Conservation (phyloP, 2,113 vertebrate genomes). For the Aegithalos caudatus region DNA sequence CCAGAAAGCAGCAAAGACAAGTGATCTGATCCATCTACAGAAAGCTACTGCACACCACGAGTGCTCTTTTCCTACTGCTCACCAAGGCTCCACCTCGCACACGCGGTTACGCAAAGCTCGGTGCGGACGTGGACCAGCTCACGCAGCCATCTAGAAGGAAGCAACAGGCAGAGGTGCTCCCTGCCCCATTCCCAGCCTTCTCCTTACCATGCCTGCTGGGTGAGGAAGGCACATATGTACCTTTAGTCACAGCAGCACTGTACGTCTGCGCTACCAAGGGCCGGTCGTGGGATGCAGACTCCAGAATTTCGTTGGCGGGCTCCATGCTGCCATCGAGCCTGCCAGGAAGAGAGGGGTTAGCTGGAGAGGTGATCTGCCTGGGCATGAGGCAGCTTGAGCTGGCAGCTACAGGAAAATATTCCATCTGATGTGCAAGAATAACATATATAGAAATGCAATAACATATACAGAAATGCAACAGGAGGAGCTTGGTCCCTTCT, state of each 20-base stretch:
- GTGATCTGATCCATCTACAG: neutral
- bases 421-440: neutral
- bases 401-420: neutral
- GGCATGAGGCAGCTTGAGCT: neutral
- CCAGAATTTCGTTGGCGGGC: constrained; percentile 89
- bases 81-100: neutral
- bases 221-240: constrained; percentile 75
- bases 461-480: neutral
- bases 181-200: neutral
- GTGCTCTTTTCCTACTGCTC: neutral
- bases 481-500: neutral
- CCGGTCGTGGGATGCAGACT: constrained; percentile 90
- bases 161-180: neutral
- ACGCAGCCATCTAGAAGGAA: neutral
- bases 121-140: neutral
- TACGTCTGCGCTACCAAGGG: constrained; percentile 88
- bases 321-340: constrained; percentile 95
- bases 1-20: neutral
- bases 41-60: neutral
- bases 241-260: constrained; percentile 83
- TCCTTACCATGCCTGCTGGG: constrained; percentile 76
- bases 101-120: neutral
- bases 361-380: neutral
- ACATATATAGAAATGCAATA: neutral
- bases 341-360: neutral